These are phyloP conservation scores for Aphidius gifuensis DNA, from an alignment of 1,140 invertebrate species.

Conservation along the genomic window DNA sequence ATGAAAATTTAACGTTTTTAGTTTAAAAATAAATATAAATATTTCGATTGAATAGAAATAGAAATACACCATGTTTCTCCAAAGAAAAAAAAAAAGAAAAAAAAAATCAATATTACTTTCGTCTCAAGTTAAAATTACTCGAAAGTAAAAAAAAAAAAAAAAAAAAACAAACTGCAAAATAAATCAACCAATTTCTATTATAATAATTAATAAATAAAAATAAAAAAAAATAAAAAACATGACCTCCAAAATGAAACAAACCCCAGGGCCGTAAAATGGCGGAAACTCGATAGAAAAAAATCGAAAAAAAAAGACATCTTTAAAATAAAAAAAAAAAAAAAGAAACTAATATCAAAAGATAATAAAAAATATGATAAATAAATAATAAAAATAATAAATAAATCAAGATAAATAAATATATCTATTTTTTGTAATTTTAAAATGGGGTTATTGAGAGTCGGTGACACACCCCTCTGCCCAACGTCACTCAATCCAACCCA, in stretches of 20 bases:
- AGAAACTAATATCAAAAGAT: background rate
- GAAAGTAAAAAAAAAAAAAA: conserved; percentile 15
- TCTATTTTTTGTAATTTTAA: background rate
- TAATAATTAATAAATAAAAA: too few relatives aligned
- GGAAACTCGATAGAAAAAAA: too few relatives aligned
- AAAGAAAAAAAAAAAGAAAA: background rate
- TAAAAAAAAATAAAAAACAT: too few relatives aligned
- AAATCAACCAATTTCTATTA: too few relatives aligned
- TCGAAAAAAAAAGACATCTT: background rate
- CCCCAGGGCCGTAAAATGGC: too few relatives aligned
- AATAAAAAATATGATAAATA: background rate
- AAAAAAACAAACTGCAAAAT: too few relatives aligned
- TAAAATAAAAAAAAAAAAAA: background rate
- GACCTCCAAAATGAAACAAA: too few relatives aligned
- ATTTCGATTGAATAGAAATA: too few relatives aligned
- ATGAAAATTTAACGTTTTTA: too few relatives aligned
- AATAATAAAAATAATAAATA: background rate
- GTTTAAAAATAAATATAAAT: too few relatives aligned
- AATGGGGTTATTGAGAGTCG: background rate
- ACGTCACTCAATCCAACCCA: conserved; percentile 7
- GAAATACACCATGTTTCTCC: background rate
- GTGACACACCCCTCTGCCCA: conserved; percentile 23
- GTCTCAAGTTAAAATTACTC: conserved; percentile 5
- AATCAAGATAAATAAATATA: background rate
- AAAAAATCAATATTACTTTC: conserved; percentile 8